A percentile compares a stretch with the other conserved stretches of the same genome.
Conservation (phyloP, 2,888 invertebrate species). For the Lithodes maja region DNA sequence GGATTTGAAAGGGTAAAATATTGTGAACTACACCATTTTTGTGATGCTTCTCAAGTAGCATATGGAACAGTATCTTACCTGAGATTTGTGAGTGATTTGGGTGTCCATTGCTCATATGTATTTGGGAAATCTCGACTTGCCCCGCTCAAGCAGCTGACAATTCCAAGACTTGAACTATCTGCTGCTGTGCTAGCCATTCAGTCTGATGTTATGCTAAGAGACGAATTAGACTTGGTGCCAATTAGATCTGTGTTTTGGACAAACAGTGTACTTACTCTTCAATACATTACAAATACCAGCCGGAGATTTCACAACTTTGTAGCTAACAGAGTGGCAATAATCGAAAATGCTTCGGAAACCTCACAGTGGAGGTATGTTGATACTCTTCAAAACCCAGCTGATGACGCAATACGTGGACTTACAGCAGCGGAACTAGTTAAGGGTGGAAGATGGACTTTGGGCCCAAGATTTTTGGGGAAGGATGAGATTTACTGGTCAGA, state of each 20-base stretch:
- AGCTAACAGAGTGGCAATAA: not conserved
- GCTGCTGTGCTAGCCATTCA: not conserved
- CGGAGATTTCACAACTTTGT: not conserved
- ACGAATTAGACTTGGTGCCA: not conserved
- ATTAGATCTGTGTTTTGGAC: not conserved
- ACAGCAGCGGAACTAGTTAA: too few species aligned
- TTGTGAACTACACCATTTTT: not conserved
- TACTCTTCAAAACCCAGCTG: too few species aligned
- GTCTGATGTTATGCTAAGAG: not conserved
- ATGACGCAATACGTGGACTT: too few species aligned
- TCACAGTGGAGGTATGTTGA: not conserved
- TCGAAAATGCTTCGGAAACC: not conserved
- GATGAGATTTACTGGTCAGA: too few species aligned
- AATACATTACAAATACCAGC: not conserved
- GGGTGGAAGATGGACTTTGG: too few species aligned
- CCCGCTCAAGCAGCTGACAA: not conserved
- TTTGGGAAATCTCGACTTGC: not conserved
- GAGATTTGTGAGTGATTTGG: not conserved
- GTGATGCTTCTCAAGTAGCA: not conserved
- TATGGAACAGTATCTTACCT: not conserved
- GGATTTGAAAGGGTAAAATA: too few species aligned
- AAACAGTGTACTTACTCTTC: not conserved
- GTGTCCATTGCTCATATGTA: not conserved
- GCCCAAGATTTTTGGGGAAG: too few species aligned
- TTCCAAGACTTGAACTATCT: not conserved